Base-by-base conservation (phyloP, 2,797 vertebrate genomes). In the Botia almorhae region DNA sequence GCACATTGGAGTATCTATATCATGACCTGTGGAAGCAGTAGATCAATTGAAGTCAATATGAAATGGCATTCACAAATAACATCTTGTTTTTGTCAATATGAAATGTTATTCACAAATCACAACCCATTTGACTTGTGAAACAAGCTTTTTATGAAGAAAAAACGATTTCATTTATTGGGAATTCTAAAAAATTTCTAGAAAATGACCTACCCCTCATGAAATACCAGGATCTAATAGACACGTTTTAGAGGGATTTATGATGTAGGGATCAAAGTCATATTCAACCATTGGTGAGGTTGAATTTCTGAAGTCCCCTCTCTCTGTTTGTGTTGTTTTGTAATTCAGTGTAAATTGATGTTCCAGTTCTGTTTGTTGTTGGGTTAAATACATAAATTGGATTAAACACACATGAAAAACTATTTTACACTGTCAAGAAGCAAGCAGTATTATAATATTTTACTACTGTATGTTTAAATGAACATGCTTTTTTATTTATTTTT, bases 41-140 rank as follows among this genome's bases (percentile, higher is more conserved):
- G 36, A 43, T 73, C 8, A 73, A 0, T 58, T 43, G 23, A 73
- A 46, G 70, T 73, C 70, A 58, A 58, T 14, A 23, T 73, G 33
- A 72, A 56, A 21, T 36, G 55, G 33, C 7, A 39, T 73, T 43
- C 14, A 1, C 19, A 16, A 12, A 33, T 33, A 33, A 33, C 33
- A 33, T 33, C n/a, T 33, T 2, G 19, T 68, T 48, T 50, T 50
- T 12, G 48, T 33, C 33, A 33, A 33, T 33, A 33, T 33, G 4
- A 33, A 11, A 46, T 46, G 8, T 2, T 2, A 46, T 46, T 11
- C 10, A 10, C 10, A 46, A 26, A 43, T 8, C 39, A 10, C 10
- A 46, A 46, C 8, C 8, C 43, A 46, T 46, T 46, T 46, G 11
- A 46, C 43, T 46, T 2, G 58, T 60, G 23, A 21, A 60, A 26